Conservation (phyloP, 2,888 invertebrate genomes). For the Lithophane semibrunnea region DNA sequence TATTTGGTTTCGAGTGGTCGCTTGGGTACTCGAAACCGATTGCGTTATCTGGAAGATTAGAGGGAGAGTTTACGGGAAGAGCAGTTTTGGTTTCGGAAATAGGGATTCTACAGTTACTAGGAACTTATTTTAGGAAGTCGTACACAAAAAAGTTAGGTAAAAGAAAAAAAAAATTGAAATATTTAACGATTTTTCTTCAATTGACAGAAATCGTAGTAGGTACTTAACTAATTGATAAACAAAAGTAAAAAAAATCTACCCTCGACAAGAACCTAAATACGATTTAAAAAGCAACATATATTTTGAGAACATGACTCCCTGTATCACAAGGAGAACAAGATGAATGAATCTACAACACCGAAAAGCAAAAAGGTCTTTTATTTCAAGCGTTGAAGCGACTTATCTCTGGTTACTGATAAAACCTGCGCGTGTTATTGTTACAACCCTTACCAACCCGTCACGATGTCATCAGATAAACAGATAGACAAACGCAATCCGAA, state of each 20-base stretch:
- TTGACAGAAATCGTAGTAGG: neutral
- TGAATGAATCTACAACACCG: constrained; percentile 40
- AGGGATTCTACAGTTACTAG: neutral
- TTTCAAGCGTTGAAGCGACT: constrained; percentile 64
- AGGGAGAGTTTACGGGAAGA: constrained; percentile 31
- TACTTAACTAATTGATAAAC: neutral
- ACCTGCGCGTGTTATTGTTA: constrained; percentile 76
- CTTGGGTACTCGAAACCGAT: constrained; percentile 39
- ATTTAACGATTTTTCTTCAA: neutral
- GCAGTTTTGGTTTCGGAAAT: constrained; percentile 13
- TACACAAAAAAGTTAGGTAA: neutral
- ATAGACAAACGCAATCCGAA: constrained; percentile 71
- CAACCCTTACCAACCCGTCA: constrained; percentile 70
- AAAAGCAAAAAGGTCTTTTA: constrained; percentile 50
- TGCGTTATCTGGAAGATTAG: constrained; percentile 53
- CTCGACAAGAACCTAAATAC: neutral
- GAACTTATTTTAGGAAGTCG: neutral
- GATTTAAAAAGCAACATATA: neutral
- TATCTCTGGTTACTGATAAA: constrained; percentile 73
- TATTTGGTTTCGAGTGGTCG: constrained; percentile 64
- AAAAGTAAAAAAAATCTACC: neutral
- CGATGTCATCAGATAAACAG: constrained; percentile 76
- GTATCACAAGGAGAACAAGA: constrained; percentile 19
- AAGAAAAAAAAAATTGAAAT: neutral
- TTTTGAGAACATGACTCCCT: neutral